phyloP scores from a whole-genome alignment of 2,797 vertebrate species.

The Brachyrhaphis roseni region DNA sequence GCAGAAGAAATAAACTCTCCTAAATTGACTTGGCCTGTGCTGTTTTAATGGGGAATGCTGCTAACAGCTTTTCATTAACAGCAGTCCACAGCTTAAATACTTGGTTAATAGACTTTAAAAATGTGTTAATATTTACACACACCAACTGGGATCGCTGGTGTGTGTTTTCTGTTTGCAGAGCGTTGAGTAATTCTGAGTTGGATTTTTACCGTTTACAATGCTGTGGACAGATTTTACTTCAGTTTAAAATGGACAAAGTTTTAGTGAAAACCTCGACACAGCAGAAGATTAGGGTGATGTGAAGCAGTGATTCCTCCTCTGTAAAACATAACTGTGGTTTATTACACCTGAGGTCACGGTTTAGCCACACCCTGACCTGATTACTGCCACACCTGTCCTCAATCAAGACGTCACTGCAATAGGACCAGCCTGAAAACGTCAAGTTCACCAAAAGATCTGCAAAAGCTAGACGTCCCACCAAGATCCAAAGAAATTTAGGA shows the following conservation, averaged over 20 bases:
- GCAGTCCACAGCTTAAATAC: conserved; percentile 42
- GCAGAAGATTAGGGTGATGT: not conserved
- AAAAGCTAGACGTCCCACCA: not conserved
- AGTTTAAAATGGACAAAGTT: not conserved
- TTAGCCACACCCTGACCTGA: not conserved
- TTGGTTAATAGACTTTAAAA: conserved; percentile 33
- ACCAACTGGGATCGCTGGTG: not conserved
- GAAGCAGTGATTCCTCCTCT: not conserved
- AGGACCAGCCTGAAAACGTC: not conserved
- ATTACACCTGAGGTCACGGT: not conserved
- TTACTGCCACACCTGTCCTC: not conserved
- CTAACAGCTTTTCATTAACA: conserved; percentile 75
- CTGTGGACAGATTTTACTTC: not conserved
- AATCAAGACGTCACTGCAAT: not conserved
- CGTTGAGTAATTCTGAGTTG: conserved; percentile 1
- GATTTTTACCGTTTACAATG: not conserved
- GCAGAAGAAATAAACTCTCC: conserved; percentile 61
- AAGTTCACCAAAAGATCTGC: not conserved
- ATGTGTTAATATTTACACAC: conserved; percentile 19
- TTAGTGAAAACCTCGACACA: not conserved
- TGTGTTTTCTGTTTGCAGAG: conserved; percentile 11
- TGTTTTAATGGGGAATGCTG: conserved; percentile 63
- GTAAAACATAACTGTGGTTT: not conserved
- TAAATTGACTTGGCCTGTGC: conserved; percentile 67
- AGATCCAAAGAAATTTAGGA: not conserved